Conservation (phyloP, 37 sponge, comb jelly and placozoan species). For the Beroe ovata region DNA sequence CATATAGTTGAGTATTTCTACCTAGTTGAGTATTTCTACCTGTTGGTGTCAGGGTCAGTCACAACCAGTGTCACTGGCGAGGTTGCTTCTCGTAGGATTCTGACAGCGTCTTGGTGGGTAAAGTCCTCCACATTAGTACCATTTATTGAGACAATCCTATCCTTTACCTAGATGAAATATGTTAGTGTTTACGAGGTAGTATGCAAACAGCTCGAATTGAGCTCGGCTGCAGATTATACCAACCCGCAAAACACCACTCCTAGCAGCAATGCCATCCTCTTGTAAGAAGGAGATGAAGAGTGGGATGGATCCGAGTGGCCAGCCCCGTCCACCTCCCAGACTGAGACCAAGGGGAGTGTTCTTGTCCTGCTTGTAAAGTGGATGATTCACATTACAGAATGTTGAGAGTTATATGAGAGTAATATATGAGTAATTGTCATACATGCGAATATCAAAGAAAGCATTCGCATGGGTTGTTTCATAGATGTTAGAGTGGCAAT, state of each 20-base stretch:
- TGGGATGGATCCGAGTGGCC: slow-evolving; percentile 56
- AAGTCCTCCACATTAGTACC: slow-evolving; percentile 35
- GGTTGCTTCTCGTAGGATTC: slow-evolving; percentile 12
- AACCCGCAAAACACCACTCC: slow-evolving; percentile 32
- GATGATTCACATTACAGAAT: too few species aligned
- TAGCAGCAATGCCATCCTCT: slow-evolving; percentile 26
- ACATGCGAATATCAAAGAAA: too few species aligned
- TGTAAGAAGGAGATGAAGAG: slow-evolving; percentile 24
- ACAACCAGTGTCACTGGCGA: slow-evolving; percentile 52
- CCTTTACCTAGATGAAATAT: slow-evolving; percentile 11
- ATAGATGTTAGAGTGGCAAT: too few species aligned
- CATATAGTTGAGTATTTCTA: too few species aligned
- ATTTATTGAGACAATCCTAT: slow-evolving; percentile 47
- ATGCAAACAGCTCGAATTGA: too few species aligned
- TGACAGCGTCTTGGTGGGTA: slow-evolving; percentile 42
- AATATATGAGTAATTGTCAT: too few species aligned
- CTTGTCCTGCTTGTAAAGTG: too few species aligned
- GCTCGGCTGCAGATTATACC: too few species aligned
- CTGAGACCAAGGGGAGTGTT: slow-evolving; percentile 38
- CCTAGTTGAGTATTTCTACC: too few species aligned
- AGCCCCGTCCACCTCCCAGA: slow-evolving; percentile 55
- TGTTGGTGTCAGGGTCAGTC: slow-evolving; percentile 48
- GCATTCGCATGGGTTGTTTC: too few species aligned
- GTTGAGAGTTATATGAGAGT: too few species aligned
- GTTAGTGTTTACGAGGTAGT: too few species aligned